A percentile compares a stretch with the other conserved stretches of the same genome.
Evolutionary conservation across 2,888 invertebrate species (phyloP).

Genomic region (Limnephilus auricula): DNA sequence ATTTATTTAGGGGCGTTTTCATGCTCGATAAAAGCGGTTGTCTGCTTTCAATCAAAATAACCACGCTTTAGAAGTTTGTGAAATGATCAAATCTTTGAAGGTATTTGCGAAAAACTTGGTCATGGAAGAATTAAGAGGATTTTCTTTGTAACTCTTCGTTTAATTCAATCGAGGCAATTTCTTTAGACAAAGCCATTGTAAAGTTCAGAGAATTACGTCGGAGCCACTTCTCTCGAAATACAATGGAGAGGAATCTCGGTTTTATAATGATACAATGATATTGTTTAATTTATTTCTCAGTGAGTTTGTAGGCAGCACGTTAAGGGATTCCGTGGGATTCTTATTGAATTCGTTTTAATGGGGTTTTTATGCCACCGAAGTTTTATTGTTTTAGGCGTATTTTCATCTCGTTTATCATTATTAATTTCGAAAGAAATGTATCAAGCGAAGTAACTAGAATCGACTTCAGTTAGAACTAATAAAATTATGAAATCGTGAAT

Average conservation of each 20-base stretch:
- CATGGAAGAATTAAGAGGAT: not conserved
- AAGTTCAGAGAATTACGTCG: not conserved
- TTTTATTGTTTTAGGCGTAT: not conserved
- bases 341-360: not conserved
- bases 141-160: slow-evolving; percentile 8
- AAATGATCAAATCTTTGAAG: not conserved
- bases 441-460: too few relatives aligned
- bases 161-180: not conserved
- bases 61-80: not conserved
- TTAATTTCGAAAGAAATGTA: not conserved
- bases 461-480: too few relatives aligned
- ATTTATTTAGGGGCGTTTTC: not conserved
- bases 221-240: not conserved
- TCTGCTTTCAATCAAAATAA: slow-evolving; percentile 13
- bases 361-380: not conserved
- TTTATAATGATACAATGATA: slow-evolving; percentile 28
- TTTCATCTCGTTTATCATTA: not conserved
- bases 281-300: not conserved
- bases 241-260: slow-evolving; percentile 31
- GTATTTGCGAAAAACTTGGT: slow-evolving; percentile 29
- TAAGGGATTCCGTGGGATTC: not conserved
- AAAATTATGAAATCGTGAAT: too few relatives aligned
- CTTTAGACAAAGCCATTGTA: slow-evolving; percentile 34
- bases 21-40: not conserved
- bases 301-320: not conserved